phyloP scores from a whole-genome alignment of 37 sponge, comb jelly and placozoan genomes.

The Axinella damicornis region DNA sequence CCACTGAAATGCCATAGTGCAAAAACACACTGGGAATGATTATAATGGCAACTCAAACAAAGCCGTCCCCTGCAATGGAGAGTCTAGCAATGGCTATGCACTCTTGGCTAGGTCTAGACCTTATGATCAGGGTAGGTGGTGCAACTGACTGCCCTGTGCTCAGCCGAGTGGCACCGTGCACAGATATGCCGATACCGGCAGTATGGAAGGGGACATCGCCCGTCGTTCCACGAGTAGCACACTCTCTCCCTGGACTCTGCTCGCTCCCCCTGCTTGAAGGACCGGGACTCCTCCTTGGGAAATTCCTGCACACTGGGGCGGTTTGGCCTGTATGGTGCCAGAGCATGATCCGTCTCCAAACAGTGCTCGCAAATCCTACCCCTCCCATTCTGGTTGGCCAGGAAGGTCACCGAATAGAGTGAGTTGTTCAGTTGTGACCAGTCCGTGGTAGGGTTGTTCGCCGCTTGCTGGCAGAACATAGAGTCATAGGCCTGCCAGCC shows the following conservation, averaged over 20 bases:
- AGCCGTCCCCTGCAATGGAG: too few relatives aligned
- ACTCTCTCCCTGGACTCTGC: background rate
- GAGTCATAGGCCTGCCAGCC: conserved; percentile 20
- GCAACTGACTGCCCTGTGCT: background rate
- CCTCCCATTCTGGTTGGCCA: background rate
- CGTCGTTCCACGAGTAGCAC: background rate
- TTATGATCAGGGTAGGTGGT: background rate
- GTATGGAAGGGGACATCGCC: background rate
- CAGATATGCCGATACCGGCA: conserved; percentile 17
- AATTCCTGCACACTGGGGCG: too few relatives aligned
- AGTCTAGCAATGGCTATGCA: too few relatives aligned
- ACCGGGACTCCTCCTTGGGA: background rate
- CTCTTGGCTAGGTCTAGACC: background rate
- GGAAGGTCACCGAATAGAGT: background rate
- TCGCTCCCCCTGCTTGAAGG: background rate
- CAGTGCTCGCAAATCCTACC: background rate
- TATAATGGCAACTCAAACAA: too few relatives aligned
- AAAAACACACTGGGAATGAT: too few relatives aligned
- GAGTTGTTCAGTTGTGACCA: background rate
- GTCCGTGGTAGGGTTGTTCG: background rate
- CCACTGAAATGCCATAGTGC: too few relatives aligned
- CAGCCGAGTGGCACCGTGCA: background rate
- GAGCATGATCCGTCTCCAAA: background rate
- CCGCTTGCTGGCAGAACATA: conserved; percentile 6
- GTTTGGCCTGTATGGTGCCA: background rate